Conservation (phyloP, 2,888 invertebrate genomes). For the Ormyrus nitidulus region DNA sequence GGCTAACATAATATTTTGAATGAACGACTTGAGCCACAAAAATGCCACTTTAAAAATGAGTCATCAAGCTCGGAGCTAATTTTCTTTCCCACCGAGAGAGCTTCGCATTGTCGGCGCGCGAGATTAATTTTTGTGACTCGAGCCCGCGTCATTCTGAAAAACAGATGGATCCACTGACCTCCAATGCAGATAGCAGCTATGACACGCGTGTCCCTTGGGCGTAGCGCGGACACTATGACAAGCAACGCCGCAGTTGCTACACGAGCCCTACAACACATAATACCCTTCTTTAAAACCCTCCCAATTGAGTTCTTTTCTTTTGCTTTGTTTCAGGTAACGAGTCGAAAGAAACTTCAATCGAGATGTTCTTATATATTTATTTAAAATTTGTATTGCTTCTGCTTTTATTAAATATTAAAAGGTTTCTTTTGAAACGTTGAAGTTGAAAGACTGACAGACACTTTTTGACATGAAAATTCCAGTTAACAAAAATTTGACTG, state of each 20-base stretch:
- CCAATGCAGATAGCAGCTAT: slow-evolving; percentile 91
- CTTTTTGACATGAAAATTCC: no score
- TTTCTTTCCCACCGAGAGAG: no score
- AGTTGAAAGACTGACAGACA: no score
- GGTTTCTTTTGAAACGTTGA: no score
- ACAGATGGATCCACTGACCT: slow-evolving; percentile 79
- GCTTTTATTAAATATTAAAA: no score
- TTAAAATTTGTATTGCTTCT: no score
- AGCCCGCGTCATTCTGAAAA: slow-evolving; percentile 23
- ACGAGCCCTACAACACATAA: slow-evolving; percentile 76
- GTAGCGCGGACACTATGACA: slow-evolving; percentile 86
- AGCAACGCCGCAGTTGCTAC: slow-evolving; percentile 85
- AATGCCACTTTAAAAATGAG: neutral
- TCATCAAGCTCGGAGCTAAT: no score
- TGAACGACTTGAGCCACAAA: slow-evolving; percentile 36
- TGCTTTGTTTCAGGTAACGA: neutral
- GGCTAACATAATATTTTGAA: neutral
- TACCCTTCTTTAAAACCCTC: slow-evolving; percentile 67
- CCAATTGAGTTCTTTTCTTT: slow-evolving; percentile 9
- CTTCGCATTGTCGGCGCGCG: no score
- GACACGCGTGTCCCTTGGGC: slow-evolving; percentile 87
- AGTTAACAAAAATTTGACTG: no score
- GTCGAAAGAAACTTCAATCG: no score
- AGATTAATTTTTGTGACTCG: slow-evolving; percentile 26
- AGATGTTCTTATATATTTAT: no score